A percentile compares a stretch with the other conserved stretches of the same genome.
Evolutionary conservation across 2,888 invertebrate genomes (phyloP).

Genomic region (Ligdia adustata): DNA sequence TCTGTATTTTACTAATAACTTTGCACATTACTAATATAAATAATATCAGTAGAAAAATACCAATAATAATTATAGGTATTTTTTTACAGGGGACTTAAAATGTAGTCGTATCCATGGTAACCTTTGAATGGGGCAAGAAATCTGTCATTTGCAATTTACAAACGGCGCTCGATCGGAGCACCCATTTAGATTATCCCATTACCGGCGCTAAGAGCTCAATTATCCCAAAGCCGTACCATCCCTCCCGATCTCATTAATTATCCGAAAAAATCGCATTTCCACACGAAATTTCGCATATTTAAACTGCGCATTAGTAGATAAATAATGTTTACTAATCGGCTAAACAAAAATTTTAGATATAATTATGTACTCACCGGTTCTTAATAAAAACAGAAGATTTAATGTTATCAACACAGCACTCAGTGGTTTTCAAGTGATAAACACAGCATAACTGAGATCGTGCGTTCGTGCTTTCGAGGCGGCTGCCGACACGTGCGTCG

Average conservation of each 20-base stretch:
- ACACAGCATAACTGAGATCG: slow-evolving; percentile 65
- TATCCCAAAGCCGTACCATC: slow-evolving; percentile 3
- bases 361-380: slow-evolving; percentile 51
- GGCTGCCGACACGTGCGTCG: slow-evolving; percentile 46
- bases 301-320: slow-evolving; percentile 7
- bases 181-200: slow-evolving; percentile 12
- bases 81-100: too few relatives aligned
- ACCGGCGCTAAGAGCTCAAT: slow-evolving; percentile 6
- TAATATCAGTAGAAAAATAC: too few relatives aligned
- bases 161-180: slow-evolving; percentile 28
- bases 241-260: neutral
- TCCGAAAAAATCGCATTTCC: slow-evolving; percentile 1
- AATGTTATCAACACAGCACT: slow-evolving; percentile 51
- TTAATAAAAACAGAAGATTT: slow-evolving; percentile 40
- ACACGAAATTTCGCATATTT: neutral
- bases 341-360: neutral
- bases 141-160: slow-evolving; percentile 45
- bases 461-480: slow-evolving; percentile 45
- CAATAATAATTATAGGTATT: too few relatives aligned
- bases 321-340: neutral
- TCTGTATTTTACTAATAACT: too few relatives aligned
- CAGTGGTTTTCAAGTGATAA: slow-evolving; percentile 48
- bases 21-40: too few relatives aligned
- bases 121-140: slow-evolving; percentile 40
- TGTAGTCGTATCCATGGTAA: slow-evolving; percentile 18